phyloP scores from a whole-genome alignment of 2,113 vertebrate species.

The Heptranchias perlo region DNA sequence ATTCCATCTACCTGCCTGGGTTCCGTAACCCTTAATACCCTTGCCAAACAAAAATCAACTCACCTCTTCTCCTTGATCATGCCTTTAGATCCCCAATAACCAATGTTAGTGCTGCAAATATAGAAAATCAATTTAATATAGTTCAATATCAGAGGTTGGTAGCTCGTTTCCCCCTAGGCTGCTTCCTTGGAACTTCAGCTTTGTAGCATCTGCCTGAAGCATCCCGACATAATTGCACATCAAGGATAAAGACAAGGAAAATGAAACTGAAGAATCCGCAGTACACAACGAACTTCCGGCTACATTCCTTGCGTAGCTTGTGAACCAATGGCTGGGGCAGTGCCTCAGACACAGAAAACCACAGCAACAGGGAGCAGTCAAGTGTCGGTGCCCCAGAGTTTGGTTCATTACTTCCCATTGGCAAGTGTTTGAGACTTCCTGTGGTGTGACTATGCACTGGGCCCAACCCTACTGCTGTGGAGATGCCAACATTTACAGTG shows the following conservation, averaged over 20 bases:
- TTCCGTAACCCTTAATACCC: neutral
- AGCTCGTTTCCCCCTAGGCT: neutral
- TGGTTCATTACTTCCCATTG: slow-evolving; percentile 2
- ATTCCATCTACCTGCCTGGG: neutral
- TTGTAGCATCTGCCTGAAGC: neutral
- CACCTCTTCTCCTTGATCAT: neutral
- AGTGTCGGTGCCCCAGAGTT: neutral
- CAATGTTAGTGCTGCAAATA: neutral
- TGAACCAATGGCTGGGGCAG: neutral
- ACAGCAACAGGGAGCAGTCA: neutral
- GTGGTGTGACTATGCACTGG: neutral
- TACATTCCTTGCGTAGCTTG: neutral
- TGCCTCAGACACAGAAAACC: neutral
- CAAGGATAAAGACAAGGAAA: neutral
- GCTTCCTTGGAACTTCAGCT: neutral
- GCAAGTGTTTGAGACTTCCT: slow-evolving; percentile 4
- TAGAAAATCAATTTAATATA: neutral
- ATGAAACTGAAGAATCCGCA: neutral
- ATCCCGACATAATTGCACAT: neutral
- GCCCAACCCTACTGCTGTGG: neutral
- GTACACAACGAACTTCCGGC: neutral
- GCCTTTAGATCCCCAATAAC: neutral
- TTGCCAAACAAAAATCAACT: neutral
- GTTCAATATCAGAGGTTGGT: neutral
- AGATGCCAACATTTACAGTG: neutral